These are phyloP conservation scores for Caenorhabditis parvicauda DNA, from an alignment of 2,888 invertebrate genomes.

Conservation along the genomic window DNA sequence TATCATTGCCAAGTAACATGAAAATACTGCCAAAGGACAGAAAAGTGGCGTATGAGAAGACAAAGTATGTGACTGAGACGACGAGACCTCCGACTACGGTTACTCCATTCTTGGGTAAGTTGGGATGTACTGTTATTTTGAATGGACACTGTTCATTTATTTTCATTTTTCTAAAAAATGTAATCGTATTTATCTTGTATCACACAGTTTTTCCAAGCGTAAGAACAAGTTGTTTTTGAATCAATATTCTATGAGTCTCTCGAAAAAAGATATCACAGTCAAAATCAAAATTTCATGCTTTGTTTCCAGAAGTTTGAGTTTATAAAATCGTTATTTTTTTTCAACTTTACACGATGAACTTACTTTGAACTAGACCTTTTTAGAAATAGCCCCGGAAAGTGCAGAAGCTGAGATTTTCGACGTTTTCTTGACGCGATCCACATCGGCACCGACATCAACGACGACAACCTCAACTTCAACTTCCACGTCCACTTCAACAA, in stretches of 20 bases:
- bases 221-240: too few relatives aligned
- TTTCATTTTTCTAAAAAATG: too few relatives aligned
- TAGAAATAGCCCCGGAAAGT: constrained; percentile 7
- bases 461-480: background rate
- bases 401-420: background rate
- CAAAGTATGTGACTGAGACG: background rate
- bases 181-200: too few relatives aligned
- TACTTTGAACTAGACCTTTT: too few relatives aligned
- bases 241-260: too few relatives aligned
- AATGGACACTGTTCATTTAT: too few relatives aligned
- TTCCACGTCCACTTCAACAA: constrained; percentile 10
- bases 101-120: background rate
- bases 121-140: background rate
- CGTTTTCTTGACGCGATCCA: background rate
- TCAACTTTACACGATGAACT: too few relatives aligned
- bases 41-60: constrained; percentile 16
- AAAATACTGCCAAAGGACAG: constrained; percentile 19
- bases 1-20: constrained; percentile 22
- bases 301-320: too few relatives aligned
- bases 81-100: background rate
- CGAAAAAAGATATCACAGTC: too few relatives aligned
- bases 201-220: too few relatives aligned
- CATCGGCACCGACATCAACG: constrained; percentile 1
- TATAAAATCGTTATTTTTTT: too few relatives aligned
- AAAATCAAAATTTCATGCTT: too few relatives aligned